Evolutionary conservation across 2,113 vertebrate species (phyloP).

Genomic region (Onychostruthus taczanowskii): DNA sequence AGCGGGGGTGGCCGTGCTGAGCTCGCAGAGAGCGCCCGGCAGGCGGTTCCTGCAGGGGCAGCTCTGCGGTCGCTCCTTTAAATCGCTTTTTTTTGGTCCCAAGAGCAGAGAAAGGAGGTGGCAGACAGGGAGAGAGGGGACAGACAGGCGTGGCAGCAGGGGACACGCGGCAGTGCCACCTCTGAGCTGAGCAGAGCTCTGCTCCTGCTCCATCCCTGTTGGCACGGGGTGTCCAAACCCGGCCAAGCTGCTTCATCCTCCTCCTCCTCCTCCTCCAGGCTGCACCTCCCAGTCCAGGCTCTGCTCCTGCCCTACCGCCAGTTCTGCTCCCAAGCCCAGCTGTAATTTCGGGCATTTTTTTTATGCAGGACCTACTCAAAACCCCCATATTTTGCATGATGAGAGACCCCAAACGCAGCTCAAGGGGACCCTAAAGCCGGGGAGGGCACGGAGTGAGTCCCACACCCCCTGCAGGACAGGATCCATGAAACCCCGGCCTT

Average conservation of each 20-base stretch:
- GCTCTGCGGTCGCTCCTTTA: background rate
- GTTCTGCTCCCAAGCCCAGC: background rate
- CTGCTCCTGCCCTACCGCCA: background rate
- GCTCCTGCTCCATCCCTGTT: background rate
- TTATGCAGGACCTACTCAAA: slow-evolving; percentile 51
- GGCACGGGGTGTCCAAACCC: background rate
- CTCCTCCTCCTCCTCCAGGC: background rate
- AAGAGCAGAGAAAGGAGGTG: background rate
- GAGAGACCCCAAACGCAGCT: background rate
- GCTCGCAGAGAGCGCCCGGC: background rate
- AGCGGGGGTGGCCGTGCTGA: background rate
- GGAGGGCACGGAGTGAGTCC: background rate
- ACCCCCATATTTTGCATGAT: fast-evolving
- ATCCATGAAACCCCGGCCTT: fast-evolving
- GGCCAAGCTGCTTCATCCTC: background rate
- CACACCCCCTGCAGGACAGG: background rate
- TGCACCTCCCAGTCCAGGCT: background rate
- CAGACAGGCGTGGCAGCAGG: fast-evolving
- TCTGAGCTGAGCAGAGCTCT: background rate
- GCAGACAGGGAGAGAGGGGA: background rate
- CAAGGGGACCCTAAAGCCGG: fast-evolving
- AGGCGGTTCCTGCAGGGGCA: background rate
- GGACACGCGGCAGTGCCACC: background rate
- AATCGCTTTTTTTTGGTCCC: background rate
- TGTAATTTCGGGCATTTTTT: fast-evolving